These are phyloP conservation scores for Noturus placidus DNA, from an alignment of 2,113 vertebrate genomes.

Conservation along the genomic window DNA sequence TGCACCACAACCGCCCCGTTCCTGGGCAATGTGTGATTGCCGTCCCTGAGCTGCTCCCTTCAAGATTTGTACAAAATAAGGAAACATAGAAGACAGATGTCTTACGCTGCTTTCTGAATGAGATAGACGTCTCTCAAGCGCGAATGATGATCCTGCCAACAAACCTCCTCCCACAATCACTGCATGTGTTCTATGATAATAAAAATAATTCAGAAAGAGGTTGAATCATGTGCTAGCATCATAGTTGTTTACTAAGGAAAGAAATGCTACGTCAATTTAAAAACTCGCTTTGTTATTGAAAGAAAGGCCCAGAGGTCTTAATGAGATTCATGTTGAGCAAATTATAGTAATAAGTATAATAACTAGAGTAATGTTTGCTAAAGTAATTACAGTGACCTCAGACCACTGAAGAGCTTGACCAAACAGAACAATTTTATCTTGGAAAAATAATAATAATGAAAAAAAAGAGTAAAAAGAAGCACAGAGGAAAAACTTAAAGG, in stretches of 20 bases:
- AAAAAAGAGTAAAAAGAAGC: background rate
- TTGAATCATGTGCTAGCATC: background rate
- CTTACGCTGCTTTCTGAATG: background rate
- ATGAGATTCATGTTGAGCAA: conserved; percentile 25
- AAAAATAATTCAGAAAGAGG: background rate
- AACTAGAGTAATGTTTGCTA: conserved; percentile 31
- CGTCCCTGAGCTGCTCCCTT: background rate
- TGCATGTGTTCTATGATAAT: background rate
- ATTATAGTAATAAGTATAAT: conserved; percentile 43
- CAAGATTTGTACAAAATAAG: background rate
- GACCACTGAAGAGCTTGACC: background rate
- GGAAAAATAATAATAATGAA: no score
- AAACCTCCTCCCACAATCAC: background rate
- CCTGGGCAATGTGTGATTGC: no score
- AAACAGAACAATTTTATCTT: background rate
- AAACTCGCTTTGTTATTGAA: background rate
- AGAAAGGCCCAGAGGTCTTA: background rate
- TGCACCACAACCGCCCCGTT: no score
- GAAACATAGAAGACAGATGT: background rate
- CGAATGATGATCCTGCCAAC: background rate
- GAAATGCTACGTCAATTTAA: background rate
- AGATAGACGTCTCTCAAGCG: background rate
- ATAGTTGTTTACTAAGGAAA: background rate
- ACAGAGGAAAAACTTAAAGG: no score
- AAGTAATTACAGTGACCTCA: conserved; percentile 29